A percentile compares a stretch with the other conserved stretches of the same genome.
These are phyloP conservation scores for Cantharis nigra DNA, from an alignment of 2,888 invertebrate species.

Conservation along the genomic window DNA sequence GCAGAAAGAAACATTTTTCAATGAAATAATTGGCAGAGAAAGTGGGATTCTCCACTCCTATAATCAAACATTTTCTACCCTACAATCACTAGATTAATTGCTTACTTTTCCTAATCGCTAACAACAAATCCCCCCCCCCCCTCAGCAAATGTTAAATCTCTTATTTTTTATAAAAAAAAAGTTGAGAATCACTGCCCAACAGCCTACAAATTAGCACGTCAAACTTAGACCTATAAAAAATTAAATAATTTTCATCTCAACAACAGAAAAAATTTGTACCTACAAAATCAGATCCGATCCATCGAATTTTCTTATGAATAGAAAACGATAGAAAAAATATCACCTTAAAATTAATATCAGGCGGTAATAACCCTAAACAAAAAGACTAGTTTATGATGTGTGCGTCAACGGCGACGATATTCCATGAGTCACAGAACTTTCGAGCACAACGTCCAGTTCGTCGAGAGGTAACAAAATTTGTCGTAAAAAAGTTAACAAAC, in stretches of 20 bases:
- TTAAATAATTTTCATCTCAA: conserved; percentile 14
- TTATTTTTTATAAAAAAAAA: not conserved
- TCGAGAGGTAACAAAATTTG: conserved; percentile 90
- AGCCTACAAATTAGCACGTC: not conserved
- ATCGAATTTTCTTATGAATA: not conserved
- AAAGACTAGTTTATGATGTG: conserved; percentile 10
- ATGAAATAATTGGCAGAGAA: not conserved
- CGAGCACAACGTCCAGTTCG: conserved; percentile 85
- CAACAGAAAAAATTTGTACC: conserved; percentile 10
- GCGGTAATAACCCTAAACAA: conserved; percentile 15
- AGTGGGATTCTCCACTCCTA: not conserved
- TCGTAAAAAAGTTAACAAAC: conserved; percentile 83
- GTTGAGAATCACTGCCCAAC: not conserved
- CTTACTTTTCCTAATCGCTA: not conserved
- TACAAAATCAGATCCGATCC: not conserved
- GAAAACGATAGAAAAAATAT: conserved; percentile 8
- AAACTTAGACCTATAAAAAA: not conserved
- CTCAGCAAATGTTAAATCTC: not conserved
- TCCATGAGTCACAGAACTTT: conserved; percentile 80
- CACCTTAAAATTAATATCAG: conserved; percentile 26
- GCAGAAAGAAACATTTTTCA: not conserved
- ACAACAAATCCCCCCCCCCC: not conserved
- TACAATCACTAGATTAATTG: not conserved
- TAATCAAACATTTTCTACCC: not conserved
- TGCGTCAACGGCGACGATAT: conserved; percentile 54